Conservation (phyloP, 2,113 vertebrate genomes). For the Mormyrus iriodes region DNA sequence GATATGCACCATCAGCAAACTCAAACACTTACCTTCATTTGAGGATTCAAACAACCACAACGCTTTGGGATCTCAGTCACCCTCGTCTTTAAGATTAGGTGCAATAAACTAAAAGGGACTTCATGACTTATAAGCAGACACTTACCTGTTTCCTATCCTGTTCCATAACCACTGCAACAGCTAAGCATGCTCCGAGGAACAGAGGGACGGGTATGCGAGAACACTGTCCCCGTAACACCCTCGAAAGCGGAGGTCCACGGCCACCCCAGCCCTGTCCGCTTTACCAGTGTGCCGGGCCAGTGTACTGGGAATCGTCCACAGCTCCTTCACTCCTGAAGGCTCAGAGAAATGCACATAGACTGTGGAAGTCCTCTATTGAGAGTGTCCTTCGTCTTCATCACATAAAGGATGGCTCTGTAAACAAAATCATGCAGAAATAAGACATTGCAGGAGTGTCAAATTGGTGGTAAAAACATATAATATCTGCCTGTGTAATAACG, state of each 20-base stretch:
- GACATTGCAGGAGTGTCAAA: not conserved
- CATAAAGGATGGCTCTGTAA: slow-evolving; percentile 2
- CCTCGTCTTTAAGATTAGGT: not conserved
- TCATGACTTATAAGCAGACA: not conserved
- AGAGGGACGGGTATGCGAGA: slow-evolving; percentile 38
- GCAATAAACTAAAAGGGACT: not conserved
- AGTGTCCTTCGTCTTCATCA: slow-evolving; percentile 16
- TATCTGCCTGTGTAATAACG: not conserved
- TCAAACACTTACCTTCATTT: not conserved
- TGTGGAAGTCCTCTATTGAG: not conserved
- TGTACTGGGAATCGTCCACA: slow-evolving; percentile 12
- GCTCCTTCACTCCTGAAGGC: slow-evolving; percentile 15
- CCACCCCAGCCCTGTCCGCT: slow-evolving; percentile 35
- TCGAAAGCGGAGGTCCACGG: slow-evolving; percentile 16
- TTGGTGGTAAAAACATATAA: not conserved
- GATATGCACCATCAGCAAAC: not conserved
- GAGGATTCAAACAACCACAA: not conserved
- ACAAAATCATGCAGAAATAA: not conserved
- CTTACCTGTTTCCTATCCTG: slow-evolving; percentile 79
- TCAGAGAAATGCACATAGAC: not conserved
- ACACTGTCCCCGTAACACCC: not conserved
- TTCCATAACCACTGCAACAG: slow-evolving; percentile 68
- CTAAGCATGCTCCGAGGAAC: slow-evolving; percentile 70
- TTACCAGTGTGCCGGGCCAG: slow-evolving; percentile 44
- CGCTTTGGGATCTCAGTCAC: not conserved